A percentile compares a stretch with the other conserved stretches of the same genome.
phyloP scores from a whole-genome alignment of 2,888 invertebrate genomes.

The Unio delphinus region DNA sequence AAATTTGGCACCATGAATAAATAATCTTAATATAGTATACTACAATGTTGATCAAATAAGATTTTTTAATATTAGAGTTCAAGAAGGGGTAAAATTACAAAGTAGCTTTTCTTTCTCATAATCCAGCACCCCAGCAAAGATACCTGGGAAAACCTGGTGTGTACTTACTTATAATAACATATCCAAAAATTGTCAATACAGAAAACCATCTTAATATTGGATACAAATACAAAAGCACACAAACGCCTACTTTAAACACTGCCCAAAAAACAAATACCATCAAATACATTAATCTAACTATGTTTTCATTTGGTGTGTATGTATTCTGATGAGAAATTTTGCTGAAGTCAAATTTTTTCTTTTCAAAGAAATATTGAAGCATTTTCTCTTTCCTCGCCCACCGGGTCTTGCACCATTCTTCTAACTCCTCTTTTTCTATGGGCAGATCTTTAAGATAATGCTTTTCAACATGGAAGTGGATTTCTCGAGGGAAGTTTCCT shows the following conservation, averaged over 20 bases:
- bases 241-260: conserved; percentile 30
- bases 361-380: conserved; percentile 53
- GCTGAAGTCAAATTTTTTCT: conserved; percentile 21
- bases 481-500: conserved; percentile 82
- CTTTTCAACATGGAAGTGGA: conserved; percentile 82
- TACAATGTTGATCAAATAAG: too few relatives aligned
- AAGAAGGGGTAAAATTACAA: too few relatives aligned
- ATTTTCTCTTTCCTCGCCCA: conserved; percentile 71
- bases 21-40: too few relatives aligned
- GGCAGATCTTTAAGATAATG: conserved; percentile 44
- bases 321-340: conserved; percentile 1
- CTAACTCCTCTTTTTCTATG: conserved; percentile 35
- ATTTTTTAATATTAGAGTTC: too few relatives aligned
- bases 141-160: too few relatives aligned
- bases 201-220: conserved; percentile 39
- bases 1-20: too few relatives aligned
- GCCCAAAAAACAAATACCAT: conserved; percentile 40
- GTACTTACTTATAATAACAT: conserved; percentile 18
- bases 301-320: background rate
- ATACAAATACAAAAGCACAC: conserved; percentile 23
- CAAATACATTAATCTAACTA: conserved; percentile 10
- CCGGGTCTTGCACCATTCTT: conserved; percentile 65
- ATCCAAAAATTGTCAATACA: conserved; percentile 13
- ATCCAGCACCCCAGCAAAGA: too few relatives aligned
- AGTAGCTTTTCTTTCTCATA: too few relatives aligned